Percentiles rank a stretch among this genome's conserved stretches.
phyloP scores from a whole-genome alignment of 1,140 invertebrate species.

The Drosophila rhopaloa region DNA sequence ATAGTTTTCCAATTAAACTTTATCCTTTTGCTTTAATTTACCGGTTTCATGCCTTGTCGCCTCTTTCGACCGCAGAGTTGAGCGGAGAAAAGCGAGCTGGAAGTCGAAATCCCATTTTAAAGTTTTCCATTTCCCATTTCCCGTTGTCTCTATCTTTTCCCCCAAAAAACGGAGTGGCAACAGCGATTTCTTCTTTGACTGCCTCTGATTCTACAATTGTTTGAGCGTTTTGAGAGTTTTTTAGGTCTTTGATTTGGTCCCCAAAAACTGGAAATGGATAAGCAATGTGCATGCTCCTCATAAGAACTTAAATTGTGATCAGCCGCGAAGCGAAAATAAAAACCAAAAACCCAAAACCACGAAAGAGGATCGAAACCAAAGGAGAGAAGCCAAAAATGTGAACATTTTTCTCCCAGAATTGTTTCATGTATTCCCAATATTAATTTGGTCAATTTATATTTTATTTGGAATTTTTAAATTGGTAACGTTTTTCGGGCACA shows the following conservation, averaged over 20 bases:
- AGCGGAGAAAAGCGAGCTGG: constrained; percentile 54
- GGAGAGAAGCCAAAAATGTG: constrained; percentile 57
- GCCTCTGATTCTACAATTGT: constrained; percentile 36
- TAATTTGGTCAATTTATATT: constrained; percentile 85
- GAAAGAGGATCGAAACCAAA: constrained; percentile 29
- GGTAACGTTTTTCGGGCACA: constrained; percentile 76
- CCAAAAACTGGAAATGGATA: constrained; percentile 38
- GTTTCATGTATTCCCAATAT: constrained; percentile 82
- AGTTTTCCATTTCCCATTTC: constrained; percentile 68
- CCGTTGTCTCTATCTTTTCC: constrained; percentile 20
- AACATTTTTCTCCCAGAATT: constrained; percentile 84
- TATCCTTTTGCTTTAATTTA: constrained; percentile 84
- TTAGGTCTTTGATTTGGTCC: constrained; percentile 12
- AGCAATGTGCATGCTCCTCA: constrained; percentile 25
- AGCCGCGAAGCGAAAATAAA: constrained; percentile 3
- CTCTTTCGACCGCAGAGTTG: constrained; percentile 82
- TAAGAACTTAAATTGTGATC: constrained; percentile 40
- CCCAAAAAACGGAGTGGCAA: constrained; percentile 14
- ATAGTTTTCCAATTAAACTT: constrained; percentile 85
- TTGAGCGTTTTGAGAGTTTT: constrained; percentile 48
- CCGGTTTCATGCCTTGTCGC: constrained; percentile 85
- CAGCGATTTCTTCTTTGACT: constrained; percentile 64
- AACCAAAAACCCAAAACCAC: constrained; percentile 8
- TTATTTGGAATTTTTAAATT: constrained; percentile 85
- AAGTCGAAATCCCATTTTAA: constrained; percentile 71